Evolutionary conservation across 2,113 vertebrate genomes (phyloP).

Genomic region (Harpagus bidentatus): DNA sequence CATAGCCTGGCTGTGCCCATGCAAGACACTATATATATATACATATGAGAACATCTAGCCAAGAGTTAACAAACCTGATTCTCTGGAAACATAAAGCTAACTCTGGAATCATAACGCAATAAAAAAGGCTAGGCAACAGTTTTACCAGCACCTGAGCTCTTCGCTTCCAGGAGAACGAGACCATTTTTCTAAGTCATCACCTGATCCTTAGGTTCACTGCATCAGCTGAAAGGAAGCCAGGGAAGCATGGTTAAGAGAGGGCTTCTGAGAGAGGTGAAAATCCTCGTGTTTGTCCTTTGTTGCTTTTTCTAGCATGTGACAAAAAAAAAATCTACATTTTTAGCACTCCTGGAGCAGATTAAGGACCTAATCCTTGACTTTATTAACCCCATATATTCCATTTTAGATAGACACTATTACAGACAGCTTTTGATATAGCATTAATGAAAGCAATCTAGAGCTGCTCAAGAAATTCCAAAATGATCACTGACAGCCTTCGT

Average conservation of each 20-base stretch:
- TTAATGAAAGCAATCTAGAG: background rate
- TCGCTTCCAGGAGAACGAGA: background rate
- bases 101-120: rapidly evolving
- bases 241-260: background rate
- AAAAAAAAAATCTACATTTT: background rate
- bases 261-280: background rate
- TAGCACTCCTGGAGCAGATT: background rate
- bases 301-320: background rate
- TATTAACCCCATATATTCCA: background rate
- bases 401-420: background rate
- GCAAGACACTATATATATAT: rapidly evolving
- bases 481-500: background rate
- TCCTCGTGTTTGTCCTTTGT: background rate
- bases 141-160: background rate
- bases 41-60: background rate
- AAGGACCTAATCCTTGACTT: background rate
- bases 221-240: background rate
- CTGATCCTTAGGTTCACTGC: background rate
- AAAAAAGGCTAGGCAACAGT: background rate
- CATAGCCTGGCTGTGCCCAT: background rate
- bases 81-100: background rate
- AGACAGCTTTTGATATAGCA: background rate
- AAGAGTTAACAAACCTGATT: background rate
- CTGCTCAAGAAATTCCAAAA: background rate
- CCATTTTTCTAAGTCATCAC: background rate